Evolutionary conservation across 2,888 invertebrate genomes (phyloP).

Genomic region (Autographa pulchrina): DNA sequence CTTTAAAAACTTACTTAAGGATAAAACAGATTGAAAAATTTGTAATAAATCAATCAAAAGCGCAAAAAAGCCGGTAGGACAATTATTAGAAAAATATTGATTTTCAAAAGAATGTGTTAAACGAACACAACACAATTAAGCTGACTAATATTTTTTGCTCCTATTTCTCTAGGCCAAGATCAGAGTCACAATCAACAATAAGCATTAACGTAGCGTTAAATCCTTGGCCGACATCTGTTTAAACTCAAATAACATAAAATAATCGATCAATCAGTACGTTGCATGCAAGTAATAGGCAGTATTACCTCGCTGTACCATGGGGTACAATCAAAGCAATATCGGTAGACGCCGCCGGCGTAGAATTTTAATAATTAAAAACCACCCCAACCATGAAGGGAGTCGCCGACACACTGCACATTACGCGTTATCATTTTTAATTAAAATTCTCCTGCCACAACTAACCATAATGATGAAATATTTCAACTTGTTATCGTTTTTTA

Average conservation of each 20-base stretch:
- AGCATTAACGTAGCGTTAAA: constrained; percentile 25
- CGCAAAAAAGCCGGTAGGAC: too few relatives aligned
- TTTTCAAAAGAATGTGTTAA: too few relatives aligned
- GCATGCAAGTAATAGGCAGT: constrained; percentile 66
- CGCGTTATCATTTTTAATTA: constrained; percentile 87
- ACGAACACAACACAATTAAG: background rate
- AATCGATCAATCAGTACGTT: constrained; percentile 58
- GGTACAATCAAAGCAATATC: constrained; percentile 85
- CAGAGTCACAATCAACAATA: constrained; percentile 18
- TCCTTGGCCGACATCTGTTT: constrained; percentile 34
- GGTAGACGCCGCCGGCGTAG: constrained; percentile 82
- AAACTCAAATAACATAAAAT: constrained; percentile 51
- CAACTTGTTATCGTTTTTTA: constrained; percentile 49
- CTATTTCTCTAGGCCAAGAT: constrained; percentile 19
- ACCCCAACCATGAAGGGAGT: constrained; percentile 80
- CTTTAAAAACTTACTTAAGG: too few relatives aligned
- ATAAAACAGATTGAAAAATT: too few relatives aligned
- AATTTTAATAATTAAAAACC: constrained; percentile 89
- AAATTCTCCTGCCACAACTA: constrained; percentile 72
- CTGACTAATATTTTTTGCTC: background rate
- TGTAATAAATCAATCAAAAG: too few relatives aligned
- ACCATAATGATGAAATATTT: constrained; percentile 71
- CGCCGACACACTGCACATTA: constrained; percentile 78
- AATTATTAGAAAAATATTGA: too few relatives aligned
- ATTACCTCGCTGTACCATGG: constrained; percentile 68